Base-by-base conservation (phyloP, 2,888 invertebrate genomes). In the Ectemnius cavifrons region DNA sequence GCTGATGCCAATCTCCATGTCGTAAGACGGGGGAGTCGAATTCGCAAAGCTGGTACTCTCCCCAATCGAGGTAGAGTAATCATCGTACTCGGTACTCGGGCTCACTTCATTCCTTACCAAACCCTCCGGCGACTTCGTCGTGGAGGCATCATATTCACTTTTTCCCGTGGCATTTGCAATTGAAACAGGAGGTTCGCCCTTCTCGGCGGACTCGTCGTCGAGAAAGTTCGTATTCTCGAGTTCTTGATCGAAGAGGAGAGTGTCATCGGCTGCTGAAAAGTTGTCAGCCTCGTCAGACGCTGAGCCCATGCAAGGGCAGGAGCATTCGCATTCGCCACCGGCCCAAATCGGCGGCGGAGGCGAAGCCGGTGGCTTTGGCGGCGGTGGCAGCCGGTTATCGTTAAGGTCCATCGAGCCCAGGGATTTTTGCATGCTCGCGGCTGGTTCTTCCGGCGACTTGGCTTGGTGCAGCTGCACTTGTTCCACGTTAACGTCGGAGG, bases 271-370 rank as follows among this genome's bases (percentile, higher is more conserved):
- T 11, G 70, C 79, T 70, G 87, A 82, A 76, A 87, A 84, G 62
- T 75, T 84, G 77, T 88, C 87, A 86, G 84, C 88, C 63, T 89
- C 87, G 73, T 89, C 91, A 79, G 91, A 87, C 0, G 83, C 82
- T 2, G 85, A 89, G 75, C 93, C 93, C 89, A 95, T 93, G 87
- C 94, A 93, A 47, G 96, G 95, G 89, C 95, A 95, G 14, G 94
- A 94, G 89, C 95, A 95, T 88, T 95, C 94, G 89, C 95, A 95
- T 86, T 93, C 94, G 57, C 95, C 95, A 61, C 95, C 95, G 77
- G 94, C 94, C 91, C 92, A 92, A 49, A 86, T 85, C 8, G 87
- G 89, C 4, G 87, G 84, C 52, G 86, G 89, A 13, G 86, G 85
- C 3, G 85, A 86, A 63, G 87, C 87, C 23, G 86, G 87, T 4